A percentile compares a stretch with the other conserved stretches of the same genome.
phyloP scores from a whole-genome alignment of 2,888 invertebrate genomes.

The Drosophila stalkeri region DNA sequence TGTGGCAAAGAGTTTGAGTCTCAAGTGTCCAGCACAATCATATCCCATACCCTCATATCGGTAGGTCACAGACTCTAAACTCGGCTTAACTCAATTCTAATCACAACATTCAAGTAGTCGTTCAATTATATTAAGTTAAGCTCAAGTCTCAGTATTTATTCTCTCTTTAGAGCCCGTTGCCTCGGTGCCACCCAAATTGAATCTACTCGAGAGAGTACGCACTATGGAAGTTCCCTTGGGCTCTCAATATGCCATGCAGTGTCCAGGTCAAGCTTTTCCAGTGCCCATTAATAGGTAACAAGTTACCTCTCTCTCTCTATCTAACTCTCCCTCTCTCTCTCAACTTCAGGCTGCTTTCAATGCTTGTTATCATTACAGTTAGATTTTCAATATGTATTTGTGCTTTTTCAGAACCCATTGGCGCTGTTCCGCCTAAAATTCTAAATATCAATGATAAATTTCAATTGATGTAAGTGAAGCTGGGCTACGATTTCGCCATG shows the following conservation, averaged over 20 bases:
- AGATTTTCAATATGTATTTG: no score
- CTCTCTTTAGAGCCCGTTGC: conserved; percentile 86
- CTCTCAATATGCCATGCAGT: conserved; percentile 88
- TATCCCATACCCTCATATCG: conserved; percentile 91
- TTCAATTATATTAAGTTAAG: neutral
- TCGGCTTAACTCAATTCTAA: conserved; percentile 27
- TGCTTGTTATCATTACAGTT: no score
- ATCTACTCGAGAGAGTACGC: conserved; percentile 88
- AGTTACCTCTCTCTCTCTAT: conserved; percentile 85
- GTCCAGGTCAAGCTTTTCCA: conserved; percentile 91
- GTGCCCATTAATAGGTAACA: conserved; percentile 86
- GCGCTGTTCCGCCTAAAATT: conserved; percentile 88
- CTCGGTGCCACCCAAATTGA: conserved; percentile 88
- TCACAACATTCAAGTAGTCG: conserved; percentile 71
- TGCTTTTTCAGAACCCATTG: conserved; percentile 72
- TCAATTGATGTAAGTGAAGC: conserved; percentile 73
- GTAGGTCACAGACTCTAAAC: conserved; percentile 85
- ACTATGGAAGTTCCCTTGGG: conserved; percentile 86
- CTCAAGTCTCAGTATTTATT: neutral
- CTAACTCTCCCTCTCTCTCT: conserved; percentile 1
- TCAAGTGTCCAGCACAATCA: conserved; percentile 91
- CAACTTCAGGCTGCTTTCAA: conserved; percentile 92
- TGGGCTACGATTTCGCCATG: conserved; percentile 87
- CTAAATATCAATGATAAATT: conserved; percentile 86
- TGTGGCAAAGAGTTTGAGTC: conserved; percentile 86